A percentile compares a stretch with the other conserved stretches of the same genome.
These are phyloP conservation scores for Teleiodes luculella DNA, from an alignment of 2,888 invertebrate species.

Conservation along the genomic window DNA sequence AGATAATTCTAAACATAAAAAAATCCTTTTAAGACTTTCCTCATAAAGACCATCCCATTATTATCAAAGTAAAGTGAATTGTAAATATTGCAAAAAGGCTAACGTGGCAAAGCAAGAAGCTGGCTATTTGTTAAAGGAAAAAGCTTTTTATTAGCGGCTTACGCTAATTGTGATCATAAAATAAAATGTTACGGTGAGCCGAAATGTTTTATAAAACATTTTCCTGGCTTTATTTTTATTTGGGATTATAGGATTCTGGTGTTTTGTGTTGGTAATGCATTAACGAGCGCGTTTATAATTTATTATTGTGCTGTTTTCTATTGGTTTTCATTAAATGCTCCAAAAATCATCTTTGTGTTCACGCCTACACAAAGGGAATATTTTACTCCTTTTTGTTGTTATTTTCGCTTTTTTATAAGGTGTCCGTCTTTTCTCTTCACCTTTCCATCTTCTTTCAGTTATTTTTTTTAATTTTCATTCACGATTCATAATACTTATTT, in stretches of 20 bases:
- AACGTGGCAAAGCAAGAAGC: constrained; percentile 13
- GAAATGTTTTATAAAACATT: constrained; percentile 24
- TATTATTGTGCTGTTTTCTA: neutral
- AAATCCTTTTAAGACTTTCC: neutral
- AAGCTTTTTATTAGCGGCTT: constrained; percentile 33
- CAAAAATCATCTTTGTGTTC: too few species aligned
- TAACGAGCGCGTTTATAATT: neutral
- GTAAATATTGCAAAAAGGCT: neutral
- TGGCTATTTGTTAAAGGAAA: constrained; percentile 27
- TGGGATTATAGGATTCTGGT: neutral
- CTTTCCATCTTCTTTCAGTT: too few species aligned
- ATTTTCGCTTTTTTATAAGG: too few species aligned
- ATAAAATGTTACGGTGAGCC: constrained; percentile 29
- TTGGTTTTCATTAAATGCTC: too few species aligned
- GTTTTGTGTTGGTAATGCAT: neutral
- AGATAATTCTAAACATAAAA: too few species aligned
- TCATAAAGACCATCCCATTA: neutral
- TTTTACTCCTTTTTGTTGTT: too few species aligned
- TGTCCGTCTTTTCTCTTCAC: too few species aligned
- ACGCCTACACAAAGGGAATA: too few species aligned
- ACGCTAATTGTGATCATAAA: constrained; percentile 35
- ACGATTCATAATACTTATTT: too few species aligned
- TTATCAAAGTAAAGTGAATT: neutral
- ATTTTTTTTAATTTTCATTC: too few species aligned
- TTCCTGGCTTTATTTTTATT: neutral